Conservation (phyloP, 1,140 invertebrate genomes). For the Chelonus insularis region DNA sequence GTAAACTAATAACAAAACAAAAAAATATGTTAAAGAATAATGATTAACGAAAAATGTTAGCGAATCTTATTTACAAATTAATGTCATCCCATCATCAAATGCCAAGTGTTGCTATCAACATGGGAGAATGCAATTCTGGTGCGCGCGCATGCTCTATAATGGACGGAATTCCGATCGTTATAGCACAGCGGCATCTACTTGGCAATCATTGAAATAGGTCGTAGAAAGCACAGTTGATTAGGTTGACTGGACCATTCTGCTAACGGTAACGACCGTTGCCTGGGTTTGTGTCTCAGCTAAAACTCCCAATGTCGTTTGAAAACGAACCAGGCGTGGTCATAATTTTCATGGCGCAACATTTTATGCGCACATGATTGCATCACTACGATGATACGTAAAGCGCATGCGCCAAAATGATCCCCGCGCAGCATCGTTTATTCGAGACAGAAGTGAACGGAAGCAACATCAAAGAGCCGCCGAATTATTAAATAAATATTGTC, state of each 20-base stretch:
- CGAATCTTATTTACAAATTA: too few species aligned
- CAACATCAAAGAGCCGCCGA: background rate
- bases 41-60: too few species aligned
- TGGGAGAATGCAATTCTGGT: constrained; percentile 3
- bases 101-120: background rate
- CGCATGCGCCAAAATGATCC: background rate
- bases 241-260: constrained; percentile 52
- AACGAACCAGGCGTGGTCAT: constrained; percentile 40
- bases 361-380: background rate
- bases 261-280: constrained; percentile 58
- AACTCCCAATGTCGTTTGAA: constrained; percentile 29
- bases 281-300: constrained; percentile 59
- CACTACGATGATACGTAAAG: background rate
- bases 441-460: background rate
- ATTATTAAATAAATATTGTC: background rate
- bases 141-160: constrained; percentile 30
- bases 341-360: constrained; percentile 12
- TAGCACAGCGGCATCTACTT: constrained; percentile 61
- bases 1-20: too few species aligned
- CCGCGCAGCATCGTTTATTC: background rate
- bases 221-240: constrained; percentile 43
- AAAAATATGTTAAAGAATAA: too few species aligned
- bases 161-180: constrained; percentile 48
- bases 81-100: too few species aligned
- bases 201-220: constrained; percentile 59